Conservation (phyloP, 2,113 vertebrate species). For the Seriola dumerili region DNA sequence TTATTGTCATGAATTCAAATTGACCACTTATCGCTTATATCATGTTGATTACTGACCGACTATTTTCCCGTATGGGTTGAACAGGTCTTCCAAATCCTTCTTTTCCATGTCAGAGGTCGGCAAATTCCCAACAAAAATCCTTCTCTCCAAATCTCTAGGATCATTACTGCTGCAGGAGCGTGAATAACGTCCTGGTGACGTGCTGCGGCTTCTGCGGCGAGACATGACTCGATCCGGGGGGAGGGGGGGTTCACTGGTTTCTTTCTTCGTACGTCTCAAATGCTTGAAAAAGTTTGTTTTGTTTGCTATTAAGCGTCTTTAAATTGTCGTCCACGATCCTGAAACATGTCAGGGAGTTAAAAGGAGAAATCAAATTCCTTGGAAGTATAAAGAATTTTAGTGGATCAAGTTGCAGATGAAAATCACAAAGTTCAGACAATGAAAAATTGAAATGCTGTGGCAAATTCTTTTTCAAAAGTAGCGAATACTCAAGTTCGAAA, state of each 20-base stretch:
- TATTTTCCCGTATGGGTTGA: slow-evolving; percentile 89
- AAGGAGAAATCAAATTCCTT: slow-evolving; percentile 79
- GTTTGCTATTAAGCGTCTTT: slow-evolving; percentile 58
- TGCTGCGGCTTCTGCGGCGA: slow-evolving; percentile 88
- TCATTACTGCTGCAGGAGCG: slow-evolving; percentile 87
- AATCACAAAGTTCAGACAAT: slow-evolving; percentile 44
- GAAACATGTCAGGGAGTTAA: slow-evolving; percentile 82
- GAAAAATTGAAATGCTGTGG: slow-evolving; percentile 31
- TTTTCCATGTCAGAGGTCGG: slow-evolving; percentile 90
- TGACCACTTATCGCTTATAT: slow-evolving; percentile 29
- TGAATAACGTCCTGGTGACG: slow-evolving; percentile 78
- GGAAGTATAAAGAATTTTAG: slow-evolving; percentile 53
- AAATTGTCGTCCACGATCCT: slow-evolving; percentile 78
- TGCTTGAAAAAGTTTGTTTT: slow-evolving; percentile 55
- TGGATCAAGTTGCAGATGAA: slow-evolving; percentile 45
- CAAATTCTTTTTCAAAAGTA: slow-evolving; percentile 4
- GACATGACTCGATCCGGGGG: slow-evolving; percentile 83
- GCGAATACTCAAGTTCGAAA: not conserved
- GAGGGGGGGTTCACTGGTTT: slow-evolving; percentile 42
- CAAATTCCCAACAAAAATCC: slow-evolving; percentile 94
- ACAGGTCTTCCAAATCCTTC: slow-evolving; percentile 91
- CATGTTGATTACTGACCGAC: slow-evolving; percentile 87
- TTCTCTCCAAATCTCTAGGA: slow-evolving; percentile 90
- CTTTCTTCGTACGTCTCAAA: slow-evolving; percentile 71
- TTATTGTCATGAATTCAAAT: slow-evolving; percentile 25